Evolutionary conservation across 1,140 invertebrate species (phyloP).

Genomic region (Olivierus martensii): DNA sequence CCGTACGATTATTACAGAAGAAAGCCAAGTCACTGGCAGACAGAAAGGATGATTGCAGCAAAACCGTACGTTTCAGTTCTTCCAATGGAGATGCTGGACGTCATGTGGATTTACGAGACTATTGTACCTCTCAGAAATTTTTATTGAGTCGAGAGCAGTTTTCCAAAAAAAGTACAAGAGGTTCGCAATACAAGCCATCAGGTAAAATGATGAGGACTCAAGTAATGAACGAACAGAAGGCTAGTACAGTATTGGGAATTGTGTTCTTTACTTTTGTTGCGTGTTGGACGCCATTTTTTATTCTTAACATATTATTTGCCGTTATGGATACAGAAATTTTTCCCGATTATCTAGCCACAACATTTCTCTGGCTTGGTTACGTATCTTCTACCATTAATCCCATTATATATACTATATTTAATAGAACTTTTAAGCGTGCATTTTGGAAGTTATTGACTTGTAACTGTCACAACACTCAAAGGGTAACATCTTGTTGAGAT

Average conservation of each 20-base stretch:
- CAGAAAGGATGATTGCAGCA: constrained; percentile 11
- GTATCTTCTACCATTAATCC: constrained; percentile 87
- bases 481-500: too few relatives aligned
- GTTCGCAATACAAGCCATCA: neutral
- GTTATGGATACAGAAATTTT: constrained; percentile 41
- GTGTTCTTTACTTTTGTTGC: constrained; percentile 89
- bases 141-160: too few relatives aligned
- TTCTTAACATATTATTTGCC: constrained; percentile 64
- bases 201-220: constrained; percentile 10
- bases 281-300: constrained; percentile 86
- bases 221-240: constrained; percentile 59
- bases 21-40: constrained; percentile 28
- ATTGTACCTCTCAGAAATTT: too few relatives aligned
- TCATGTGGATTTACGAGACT: too few relatives aligned
- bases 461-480: constrained; percentile 37
- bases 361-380: constrained; percentile 66
- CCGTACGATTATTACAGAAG: constrained; percentile 57
- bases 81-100: neutral
- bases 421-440: constrained; percentile 78
- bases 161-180: too few relatives aligned
- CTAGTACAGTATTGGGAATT: constrained; percentile 82
- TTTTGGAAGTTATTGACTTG: constrained; percentile 43
- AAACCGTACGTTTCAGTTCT: neutral
- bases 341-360: constrained; percentile 57
- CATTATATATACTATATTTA: constrained; percentile 60